phyloP scores from a whole-genome alignment of 1,140 invertebrate genomes.

The Heliothis subflexa region DNA sequence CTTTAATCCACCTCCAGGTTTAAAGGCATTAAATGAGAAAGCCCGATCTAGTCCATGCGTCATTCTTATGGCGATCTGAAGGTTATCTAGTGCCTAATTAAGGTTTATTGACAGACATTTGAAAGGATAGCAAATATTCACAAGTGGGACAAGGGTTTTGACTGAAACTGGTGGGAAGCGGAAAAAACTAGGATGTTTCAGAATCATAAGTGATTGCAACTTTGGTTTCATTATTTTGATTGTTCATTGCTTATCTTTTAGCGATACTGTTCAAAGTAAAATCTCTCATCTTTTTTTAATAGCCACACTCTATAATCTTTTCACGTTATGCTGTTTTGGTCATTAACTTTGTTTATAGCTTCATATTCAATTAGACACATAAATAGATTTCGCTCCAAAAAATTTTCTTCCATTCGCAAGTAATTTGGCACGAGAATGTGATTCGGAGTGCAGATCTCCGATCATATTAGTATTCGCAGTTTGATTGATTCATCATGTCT shows the following conservation, averaged over 20 bases:
- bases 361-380: neutral
- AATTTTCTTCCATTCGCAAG: neutral
- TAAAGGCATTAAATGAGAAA: constrained; percentile 69
- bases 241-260: neutral
- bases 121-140: neutral
- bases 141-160: constrained; percentile 18
- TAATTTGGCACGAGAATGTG: constrained; percentile 14
- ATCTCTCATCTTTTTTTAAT: neutral
- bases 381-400: neutral
- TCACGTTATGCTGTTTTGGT: neutral
- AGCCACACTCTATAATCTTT: neutral
- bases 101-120: constrained; percentile 50
- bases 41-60: constrained; percentile 59
- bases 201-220: neutral
- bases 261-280: neutral
- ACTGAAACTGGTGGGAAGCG: neutral
- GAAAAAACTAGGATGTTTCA: neutral
- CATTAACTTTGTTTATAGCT: neutral
- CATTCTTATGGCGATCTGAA: constrained; percentile 50
- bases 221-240: neutral
- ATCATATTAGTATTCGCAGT: constrained; percentile 5
- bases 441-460: neutral
- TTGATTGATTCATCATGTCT: neutral
- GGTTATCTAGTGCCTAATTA: constrained; percentile 44
- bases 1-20: constrained; percentile 57